phyloP scores from a whole-genome alignment of 2,113 vertebrate species.

The Gavia stellata region DNA sequence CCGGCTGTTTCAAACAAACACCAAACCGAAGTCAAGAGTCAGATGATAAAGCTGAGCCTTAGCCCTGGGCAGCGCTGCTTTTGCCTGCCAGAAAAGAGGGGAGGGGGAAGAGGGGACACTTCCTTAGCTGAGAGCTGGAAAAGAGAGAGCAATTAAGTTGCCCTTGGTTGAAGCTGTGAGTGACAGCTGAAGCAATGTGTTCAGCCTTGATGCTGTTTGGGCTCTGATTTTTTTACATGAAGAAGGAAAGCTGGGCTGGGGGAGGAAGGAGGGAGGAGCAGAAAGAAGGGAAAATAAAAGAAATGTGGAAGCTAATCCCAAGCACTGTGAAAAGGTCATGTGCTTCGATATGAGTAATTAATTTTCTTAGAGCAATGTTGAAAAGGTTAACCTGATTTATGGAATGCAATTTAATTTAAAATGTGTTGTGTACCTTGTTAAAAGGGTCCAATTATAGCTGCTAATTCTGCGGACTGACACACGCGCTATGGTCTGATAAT shows the following conservation, averaged over 20 bases:
- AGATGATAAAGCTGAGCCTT: not conserved
- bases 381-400: conserved; percentile 87
- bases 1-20: not conserved
- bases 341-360: conserved; percentile 79
- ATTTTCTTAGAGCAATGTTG: conserved; percentile 76
- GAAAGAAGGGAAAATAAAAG: not conserved
- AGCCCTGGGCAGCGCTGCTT: not conserved
- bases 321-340: conserved; percentile 76
- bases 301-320: conserved; percentile 51
- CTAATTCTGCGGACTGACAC: conserved; percentile 61
- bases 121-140: not conserved
- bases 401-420: conserved; percentile 77
- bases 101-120: not conserved
- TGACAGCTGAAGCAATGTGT: not conserved
- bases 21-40: not conserved
- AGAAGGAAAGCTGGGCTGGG: not conserved
- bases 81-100: not conserved
- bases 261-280: not conserved
- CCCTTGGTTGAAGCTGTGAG: not conserved
- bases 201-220: not conserved
- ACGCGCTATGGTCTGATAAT: not conserved
- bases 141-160: not conserved
- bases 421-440: conserved; percentile 80
- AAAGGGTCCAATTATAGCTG: conserved; percentile 68
- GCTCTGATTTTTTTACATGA: not conserved